Percentiles rank a stretch among this genome's conserved stretches.
Conservation (phyloP, 2,888 invertebrate species). For the Dasypolia templi region DNA sequence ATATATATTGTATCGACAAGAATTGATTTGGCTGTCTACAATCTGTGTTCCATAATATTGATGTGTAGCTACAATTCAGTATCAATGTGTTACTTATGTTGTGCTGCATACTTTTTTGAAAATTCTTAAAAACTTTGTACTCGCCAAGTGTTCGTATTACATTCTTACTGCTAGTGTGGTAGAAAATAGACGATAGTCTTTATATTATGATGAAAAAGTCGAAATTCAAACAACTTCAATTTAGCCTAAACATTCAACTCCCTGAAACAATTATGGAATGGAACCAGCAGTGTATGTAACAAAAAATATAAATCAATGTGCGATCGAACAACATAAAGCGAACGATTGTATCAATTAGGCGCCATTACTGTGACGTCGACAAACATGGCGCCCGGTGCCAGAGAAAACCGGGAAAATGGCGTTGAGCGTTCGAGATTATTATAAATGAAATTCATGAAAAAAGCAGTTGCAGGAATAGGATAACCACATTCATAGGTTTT, state of each 20-base stretch:
- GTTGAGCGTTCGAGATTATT: not conserved
- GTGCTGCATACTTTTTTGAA: not conserved
- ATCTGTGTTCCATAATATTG: not conserved
- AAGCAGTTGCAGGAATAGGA: not conserved
- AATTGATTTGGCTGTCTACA: not conserved
- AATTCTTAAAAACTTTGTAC: not conserved
- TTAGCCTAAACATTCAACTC: not conserved
- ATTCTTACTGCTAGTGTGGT: not conserved
- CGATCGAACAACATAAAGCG: slow-evolving; percentile 30
- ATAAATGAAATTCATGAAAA: no score
- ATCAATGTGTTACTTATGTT: not conserved
- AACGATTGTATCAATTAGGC: slow-evolving; percentile 66
- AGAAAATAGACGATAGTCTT: no score
- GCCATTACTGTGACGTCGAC: slow-evolving; percentile 66
- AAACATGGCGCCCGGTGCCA: slow-evolving; percentile 67
- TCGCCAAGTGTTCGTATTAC: not conserved
- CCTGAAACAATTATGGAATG: slow-evolving; percentile 18
- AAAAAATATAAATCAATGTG: slow-evolving; percentile 51
- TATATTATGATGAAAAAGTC: not conserved
- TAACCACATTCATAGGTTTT: not conserved
- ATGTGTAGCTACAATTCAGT: not conserved
- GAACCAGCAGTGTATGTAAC: slow-evolving; percentile 10
- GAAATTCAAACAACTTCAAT: not conserved
- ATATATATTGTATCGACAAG: not conserved
- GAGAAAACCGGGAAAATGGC: slow-evolving; percentile 49